phyloP scores from a whole-genome alignment of 2,113 vertebrate genomes.

The Cariama cristata region DNA sequence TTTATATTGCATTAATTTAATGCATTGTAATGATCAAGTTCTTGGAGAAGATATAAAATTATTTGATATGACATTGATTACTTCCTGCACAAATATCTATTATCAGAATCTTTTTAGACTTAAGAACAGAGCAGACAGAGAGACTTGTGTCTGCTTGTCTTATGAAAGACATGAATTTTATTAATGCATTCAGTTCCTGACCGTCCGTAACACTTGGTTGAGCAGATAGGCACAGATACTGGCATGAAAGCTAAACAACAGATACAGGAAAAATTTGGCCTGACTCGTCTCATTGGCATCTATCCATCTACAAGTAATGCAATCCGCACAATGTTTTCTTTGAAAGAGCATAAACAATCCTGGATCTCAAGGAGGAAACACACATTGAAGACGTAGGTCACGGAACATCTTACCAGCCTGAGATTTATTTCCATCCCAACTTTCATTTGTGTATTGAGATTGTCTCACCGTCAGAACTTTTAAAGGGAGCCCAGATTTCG shows the following conservation, averaged over 20 bases:
- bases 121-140: neutral
- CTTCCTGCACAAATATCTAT: neutral
- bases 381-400: neutral
- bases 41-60: neutral
- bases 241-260: neutral
- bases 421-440: neutral
- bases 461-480: neutral
- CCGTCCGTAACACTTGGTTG: neutral
- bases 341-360: neutral
- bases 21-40: neutral
- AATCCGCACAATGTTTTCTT: neutral
- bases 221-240: neutral
- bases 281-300: accelerated
- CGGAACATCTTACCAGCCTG: neutral
- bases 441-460: neutral
- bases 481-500: neutral
- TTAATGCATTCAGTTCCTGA: neutral
- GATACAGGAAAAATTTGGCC: neutral
- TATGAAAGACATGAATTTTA: neutral
- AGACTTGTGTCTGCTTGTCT: neutral
- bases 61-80: neutral
- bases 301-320: neutral
- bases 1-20: neutral
- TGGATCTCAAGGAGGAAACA: neutral
- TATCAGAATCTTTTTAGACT: neutral